Conservation (phyloP, 2,797 vertebrate species). For the Sebastes wilsoni region DNA sequence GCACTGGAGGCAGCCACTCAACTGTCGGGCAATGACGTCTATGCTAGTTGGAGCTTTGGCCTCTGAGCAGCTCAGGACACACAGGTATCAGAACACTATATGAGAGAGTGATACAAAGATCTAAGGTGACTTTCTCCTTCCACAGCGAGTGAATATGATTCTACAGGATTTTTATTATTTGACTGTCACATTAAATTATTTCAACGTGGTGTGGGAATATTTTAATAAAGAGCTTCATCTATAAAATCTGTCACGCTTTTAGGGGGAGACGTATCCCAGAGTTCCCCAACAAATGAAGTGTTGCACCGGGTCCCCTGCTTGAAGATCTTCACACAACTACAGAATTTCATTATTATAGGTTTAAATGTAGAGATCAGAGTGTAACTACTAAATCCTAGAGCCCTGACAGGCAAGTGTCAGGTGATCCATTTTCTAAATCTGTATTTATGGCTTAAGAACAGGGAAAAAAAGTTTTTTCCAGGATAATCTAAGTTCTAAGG, state of each 20-base stretch:
- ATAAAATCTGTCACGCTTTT: not conserved
- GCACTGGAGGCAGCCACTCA: constrained; percentile 5
- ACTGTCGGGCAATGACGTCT: constrained; percentile 21
- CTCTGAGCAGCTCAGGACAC: constrained; percentile 3
- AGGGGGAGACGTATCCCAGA: not conserved
- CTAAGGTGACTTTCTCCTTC: not conserved
- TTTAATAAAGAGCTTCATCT: constrained; percentile 9
- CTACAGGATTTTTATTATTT: not conserved
- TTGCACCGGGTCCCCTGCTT: not conserved
- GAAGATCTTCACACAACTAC: not conserved
- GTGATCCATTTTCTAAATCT: too few species aligned
- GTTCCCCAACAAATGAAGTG: not conserved
- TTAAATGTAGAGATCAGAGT: not conserved
- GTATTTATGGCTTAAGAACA: too few species aligned
- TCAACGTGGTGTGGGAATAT: not conserved
- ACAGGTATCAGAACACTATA: not conserved
- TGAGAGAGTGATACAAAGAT: not conserved
- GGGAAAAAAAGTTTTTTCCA: too few species aligned
- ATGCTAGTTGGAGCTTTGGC: constrained; percentile 2
- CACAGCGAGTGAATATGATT: not conserved
- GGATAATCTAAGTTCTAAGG: too few species aligned
- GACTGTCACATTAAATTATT: not conserved
- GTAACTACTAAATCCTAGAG: not conserved
- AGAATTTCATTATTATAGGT: not conserved
- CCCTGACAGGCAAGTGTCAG: too few species aligned